A percentile compares a stretch with the other conserved stretches of the same genome.
phyloP scores from a whole-genome alignment of 2,113 vertebrate species.

The Phaethon lepturus region DNA sequence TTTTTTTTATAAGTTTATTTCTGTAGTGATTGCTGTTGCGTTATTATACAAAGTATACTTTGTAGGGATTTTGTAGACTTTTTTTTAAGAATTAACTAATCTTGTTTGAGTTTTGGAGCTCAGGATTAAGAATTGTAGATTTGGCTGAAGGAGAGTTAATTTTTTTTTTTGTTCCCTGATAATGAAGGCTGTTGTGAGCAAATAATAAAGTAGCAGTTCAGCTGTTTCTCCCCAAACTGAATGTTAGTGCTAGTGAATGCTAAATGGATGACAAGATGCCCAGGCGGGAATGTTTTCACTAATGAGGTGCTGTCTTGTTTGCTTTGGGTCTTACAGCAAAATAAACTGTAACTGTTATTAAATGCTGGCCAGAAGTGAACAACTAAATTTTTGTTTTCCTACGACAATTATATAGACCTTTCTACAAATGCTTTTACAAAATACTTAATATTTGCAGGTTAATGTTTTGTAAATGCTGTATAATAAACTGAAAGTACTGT shows the following conservation, averaged over 20 bases:
- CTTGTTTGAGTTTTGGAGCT: not conserved
- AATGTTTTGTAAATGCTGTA: not conserved
- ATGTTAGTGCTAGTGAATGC: not conserved
- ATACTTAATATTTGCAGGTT: not conserved
- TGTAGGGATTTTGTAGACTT: not conserved
- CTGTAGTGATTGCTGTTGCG: not conserved
- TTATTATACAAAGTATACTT: not conserved
- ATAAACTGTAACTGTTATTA: not conserved
- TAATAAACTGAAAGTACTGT: not conserved
- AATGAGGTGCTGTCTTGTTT: slow-evolving; percentile 19
- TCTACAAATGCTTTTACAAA: not conserved
- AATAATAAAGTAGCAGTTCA: slow-evolving; percentile 2
- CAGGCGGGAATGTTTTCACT: not conserved
- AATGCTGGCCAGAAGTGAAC: not conserved
- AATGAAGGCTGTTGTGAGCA: not conserved
- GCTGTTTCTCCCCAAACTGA: not conserved
- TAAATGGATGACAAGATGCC: not conserved
- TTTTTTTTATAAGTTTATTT: not conserved
- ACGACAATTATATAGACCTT: not conserved
- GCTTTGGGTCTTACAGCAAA: not conserved
- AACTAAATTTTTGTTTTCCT: not conserved
- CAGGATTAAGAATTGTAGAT: not conserved
- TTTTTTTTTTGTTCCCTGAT: not conserved
- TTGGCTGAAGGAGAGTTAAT: not conserved
- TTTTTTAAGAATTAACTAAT: not conserved